Base-by-base conservation (phyloP, 2,113 vertebrate genomes). In the Catharus fuscescens region DNA sequence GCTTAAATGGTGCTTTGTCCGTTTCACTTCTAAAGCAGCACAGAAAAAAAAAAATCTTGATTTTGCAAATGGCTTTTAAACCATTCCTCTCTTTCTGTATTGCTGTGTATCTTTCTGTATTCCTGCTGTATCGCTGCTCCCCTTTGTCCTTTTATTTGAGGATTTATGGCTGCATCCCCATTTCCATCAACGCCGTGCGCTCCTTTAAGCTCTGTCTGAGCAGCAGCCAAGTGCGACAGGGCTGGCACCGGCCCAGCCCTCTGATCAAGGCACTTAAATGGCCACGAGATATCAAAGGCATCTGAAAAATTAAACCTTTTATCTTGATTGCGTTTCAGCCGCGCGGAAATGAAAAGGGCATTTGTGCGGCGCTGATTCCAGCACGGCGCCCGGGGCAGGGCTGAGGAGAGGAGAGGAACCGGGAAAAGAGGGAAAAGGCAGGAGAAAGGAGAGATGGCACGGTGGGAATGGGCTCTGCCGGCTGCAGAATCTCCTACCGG, bases 291-390 rank as follows among this genome's bases (percentile, higher is more conserved):
- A 70, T 59, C 92, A 70, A 86, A 74, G 0, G 48, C 52, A 6
- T 19, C 70, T 50, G 56, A 91, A 84, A 94, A 89, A 86, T 78
- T 78, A 91, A 92, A 62, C 60, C 91, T 92, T 84, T 88, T 62
- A 32, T 83, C 86, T 24, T 59, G 72, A 84, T 81, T 38, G 87
- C 24, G 1, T 42, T 74, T 45, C 70, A 52, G 88, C 2, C 34
- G 26, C 64, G 10, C 21, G 69, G 80, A 93, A 92, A 94, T 91
- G 26, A 70, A 96, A 84, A 89, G 87, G 56, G 65, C 36, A 2
- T 57, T 91, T 81, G 80, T 34, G 89, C 54, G 14, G 3, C 0
- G 83, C 76, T 67, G 47, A 8, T 45, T 77, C 13, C 80, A 56
- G 48, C 84, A 3, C 10, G 3, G 80, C 2, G 24, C 83, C 80